Percentiles rank a stretch among this genome's conserved stretches.
Evolutionary conservation across 2,888 invertebrate species (phyloP).

Genomic region (Lymantria dispar): DNA sequence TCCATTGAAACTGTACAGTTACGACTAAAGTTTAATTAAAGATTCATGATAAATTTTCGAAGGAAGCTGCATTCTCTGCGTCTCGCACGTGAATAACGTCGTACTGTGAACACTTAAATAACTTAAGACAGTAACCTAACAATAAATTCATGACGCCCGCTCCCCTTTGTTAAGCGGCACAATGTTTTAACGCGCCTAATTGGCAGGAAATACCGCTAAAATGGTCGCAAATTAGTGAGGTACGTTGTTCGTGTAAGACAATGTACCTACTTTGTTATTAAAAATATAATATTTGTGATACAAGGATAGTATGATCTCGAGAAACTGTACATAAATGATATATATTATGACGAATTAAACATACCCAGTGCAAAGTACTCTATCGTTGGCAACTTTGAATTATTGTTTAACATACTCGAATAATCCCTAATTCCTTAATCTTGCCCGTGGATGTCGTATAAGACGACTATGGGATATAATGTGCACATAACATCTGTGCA

Average conservation of each 20-base stretch:
- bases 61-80: constrained; percentile 75
- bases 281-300: background rate
- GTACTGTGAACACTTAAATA: constrained; percentile 72
- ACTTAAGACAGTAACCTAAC: constrained; percentile 75
- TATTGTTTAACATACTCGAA: too few relatives aligned
- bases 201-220: constrained; percentile 72
- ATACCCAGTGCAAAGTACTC: too few relatives aligned
- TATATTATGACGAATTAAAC: too few relatives aligned
- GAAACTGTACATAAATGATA: too few relatives aligned
- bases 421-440: too few relatives aligned
- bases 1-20: constrained; percentile 69
- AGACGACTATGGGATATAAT: too few relatives aligned
- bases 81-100: constrained; percentile 74
- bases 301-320: too few relatives aligned
- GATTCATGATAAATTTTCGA: constrained; percentile 81
- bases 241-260: constrained; percentile 16
- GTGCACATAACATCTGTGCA: too few relatives aligned
- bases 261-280: constrained; percentile 1
- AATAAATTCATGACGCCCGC: constrained; percentile 74
- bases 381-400: too few relatives aligned
- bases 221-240: constrained; percentile 61
- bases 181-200: constrained; percentile 68
- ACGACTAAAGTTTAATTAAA: constrained; percentile 80
- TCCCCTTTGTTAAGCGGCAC: constrained; percentile 64
- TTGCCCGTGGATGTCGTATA: too few relatives aligned